A percentile compares a stretch with the other conserved stretches of the same genome.
Evolutionary conservation across 2,113 vertebrate species (phyloP).

Genomic region (Dasypus novemcinctus): DNA sequence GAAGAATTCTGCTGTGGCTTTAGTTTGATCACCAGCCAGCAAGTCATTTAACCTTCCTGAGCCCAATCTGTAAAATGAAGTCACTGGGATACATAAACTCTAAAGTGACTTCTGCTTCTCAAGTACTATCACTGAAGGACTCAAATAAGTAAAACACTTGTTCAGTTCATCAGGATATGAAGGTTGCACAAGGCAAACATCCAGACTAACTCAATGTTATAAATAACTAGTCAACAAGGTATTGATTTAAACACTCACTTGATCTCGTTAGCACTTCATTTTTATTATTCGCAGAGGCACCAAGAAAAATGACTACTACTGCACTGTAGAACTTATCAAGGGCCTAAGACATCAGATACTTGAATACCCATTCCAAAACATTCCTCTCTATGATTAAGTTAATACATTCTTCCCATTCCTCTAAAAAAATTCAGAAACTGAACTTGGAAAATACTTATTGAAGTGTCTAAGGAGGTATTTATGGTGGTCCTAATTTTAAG

Average conservation of each 20-base stretch:
- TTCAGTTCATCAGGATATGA: not conserved
- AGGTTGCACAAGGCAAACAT: not conserved
- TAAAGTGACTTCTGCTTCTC: not conserved
- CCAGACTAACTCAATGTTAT: not conserved
- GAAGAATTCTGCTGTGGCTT: not conserved
- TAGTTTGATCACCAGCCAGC: not conserved
- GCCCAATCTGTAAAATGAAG: not conserved
- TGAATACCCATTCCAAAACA: not conserved
- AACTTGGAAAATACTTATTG: not conserved
- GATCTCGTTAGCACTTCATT: not conserved
- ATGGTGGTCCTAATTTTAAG: not conserved
- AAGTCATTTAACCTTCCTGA: not conserved
- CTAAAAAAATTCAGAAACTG: not conserved
- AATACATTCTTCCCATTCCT: not conserved
- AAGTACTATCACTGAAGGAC: not conserved
- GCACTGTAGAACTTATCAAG: not conserved
- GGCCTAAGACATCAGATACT: not conserved
- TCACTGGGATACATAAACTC: not conserved
- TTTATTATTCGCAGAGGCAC: not conserved
- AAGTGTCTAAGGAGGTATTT: not conserved
- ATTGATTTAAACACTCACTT: not conserved
- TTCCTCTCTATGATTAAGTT: not conserved
- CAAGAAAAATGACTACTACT: not conserved
- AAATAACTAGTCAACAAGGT: not conserved
- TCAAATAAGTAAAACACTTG: not conserved